Evolutionary conservation across 2,888 invertebrate species (phyloP).

Genomic region (Amphimallon solstitiale): DNA sequence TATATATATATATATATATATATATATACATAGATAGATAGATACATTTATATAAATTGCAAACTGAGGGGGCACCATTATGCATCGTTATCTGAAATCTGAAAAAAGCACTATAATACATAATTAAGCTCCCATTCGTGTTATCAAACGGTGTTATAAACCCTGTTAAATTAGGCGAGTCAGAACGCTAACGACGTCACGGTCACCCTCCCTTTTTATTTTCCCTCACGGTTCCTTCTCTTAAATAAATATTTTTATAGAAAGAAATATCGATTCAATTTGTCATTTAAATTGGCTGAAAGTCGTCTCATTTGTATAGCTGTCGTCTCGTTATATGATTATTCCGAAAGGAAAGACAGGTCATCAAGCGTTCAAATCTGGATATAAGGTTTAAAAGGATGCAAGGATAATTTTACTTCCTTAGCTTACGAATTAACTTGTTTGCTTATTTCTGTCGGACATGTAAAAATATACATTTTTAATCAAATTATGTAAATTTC

Average conservation of each 20-base stretch:
- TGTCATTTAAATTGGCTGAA: constrained; percentile 64
- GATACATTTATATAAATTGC: background rate
- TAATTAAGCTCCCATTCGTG: constrained; percentile 55
- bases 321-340: constrained; percentile 64
- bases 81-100: constrained; percentile 47
- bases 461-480: constrained; percentile 35
- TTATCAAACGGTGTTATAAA: constrained; percentile 55
- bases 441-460: constrained; percentile 35
- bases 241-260: constrained; percentile 65
- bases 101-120: constrained; percentile 57
- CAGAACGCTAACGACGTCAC: constrained; percentile 27
- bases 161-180: constrained; percentile 53
- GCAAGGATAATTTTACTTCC: constrained; percentile 55
- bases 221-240: constrained; percentile 43
- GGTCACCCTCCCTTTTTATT: constrained; percentile 24
- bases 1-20: too few species aligned
- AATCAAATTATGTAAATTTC: constrained; percentile 41
- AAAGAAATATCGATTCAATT: constrained; percentile 65
- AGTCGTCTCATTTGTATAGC: constrained; percentile 63
- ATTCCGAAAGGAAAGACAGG: constrained; percentile 59
- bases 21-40: background rate
- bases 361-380: constrained; percentile 59
- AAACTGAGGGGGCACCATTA: background rate
- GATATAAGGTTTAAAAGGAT: constrained; percentile 59
- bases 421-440: constrained; percentile 41